A percentile compares a stretch with the other conserved stretches of the same genome.
phyloP scores from a whole-genome alignment of 2,888 invertebrate species.

The Anthrax anthrax region DNA sequence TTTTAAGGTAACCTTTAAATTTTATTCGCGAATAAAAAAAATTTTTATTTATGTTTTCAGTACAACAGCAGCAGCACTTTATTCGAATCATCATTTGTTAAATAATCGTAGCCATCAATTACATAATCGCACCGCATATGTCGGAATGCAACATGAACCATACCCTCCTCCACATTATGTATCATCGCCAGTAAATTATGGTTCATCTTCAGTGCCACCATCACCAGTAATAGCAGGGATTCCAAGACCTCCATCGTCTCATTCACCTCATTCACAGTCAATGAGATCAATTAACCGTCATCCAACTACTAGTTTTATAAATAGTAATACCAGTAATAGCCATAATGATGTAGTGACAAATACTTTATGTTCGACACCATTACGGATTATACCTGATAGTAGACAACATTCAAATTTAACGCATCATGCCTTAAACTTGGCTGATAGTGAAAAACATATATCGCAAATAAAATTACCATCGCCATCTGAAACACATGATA shows the following conservation, averaged over 20 bases:
- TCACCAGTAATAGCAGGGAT: too few species aligned
- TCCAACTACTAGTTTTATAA: conserved; percentile 5
- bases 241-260: not conserved
- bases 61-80: conserved; percentile 13
- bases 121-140: conserved; percentile 16
- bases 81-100: conserved; percentile 13
- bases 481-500: conserved; percentile 8
- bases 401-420: conserved; percentile 1
- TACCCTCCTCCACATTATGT: conserved; percentile 16
- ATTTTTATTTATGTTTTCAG: conserved; percentile 3
- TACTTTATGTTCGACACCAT: not conserved
- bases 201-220: conserved; percentile 1
- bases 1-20: too few species aligned
- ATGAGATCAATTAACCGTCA: not conserved
- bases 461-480: conserved; percentile 4
- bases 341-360: conserved; percentile 6
- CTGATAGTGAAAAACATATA: not conserved
- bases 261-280: not conserved
- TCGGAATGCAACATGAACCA: conserved; percentile 15
- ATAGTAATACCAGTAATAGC: conserved; percentile 6
- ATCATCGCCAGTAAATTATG: conserved; percentile 12
- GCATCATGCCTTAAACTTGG: not conserved
- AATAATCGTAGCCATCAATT: conserved; percentile 14
- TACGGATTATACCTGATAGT: conserved; percentile 1
- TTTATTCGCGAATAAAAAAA: too few species aligned